phyloP scores from a whole-genome alignment of 2,113 vertebrate species.

The Caracal caracal region DNA sequence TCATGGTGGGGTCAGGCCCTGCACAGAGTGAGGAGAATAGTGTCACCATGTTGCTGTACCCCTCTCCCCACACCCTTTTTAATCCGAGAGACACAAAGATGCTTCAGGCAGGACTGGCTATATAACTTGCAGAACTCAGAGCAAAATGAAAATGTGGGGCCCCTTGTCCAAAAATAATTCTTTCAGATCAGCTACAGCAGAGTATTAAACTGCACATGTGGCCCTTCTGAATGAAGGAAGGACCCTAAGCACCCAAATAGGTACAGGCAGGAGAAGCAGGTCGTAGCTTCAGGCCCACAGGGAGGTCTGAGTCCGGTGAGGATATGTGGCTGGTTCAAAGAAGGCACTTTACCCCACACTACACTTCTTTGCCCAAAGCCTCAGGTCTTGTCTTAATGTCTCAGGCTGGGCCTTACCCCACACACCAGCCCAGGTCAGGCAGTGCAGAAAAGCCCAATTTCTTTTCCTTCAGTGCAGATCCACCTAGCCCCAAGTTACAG shows the following conservation, averaged over 20 bases:
- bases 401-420: not conserved
- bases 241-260: not conserved
- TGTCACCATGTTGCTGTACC: not conserved
- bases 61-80: not conserved
- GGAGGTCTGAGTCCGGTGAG: not conserved
- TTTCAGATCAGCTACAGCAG: not conserved
- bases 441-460: not conserved
- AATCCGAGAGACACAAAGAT: not conserved
- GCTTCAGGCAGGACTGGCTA: not conserved
- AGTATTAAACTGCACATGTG: not conserved
- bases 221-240: not conserved
- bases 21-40: not conserved
- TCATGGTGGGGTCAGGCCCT: not conserved
- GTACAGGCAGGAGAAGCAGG: not conserved
- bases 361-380: not conserved
- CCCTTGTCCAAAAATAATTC: not conserved
- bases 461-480: not conserved
- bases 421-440: not conserved
- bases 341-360: rapidly evolving
- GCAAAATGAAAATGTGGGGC: not conserved
- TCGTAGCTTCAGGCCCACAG: not conserved
- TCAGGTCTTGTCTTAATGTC: not conserved
- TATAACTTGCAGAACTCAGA: not conserved
- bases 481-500: not conserved
- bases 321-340: not conserved